Base-by-base conservation (phyloP, 2,797 vertebrate genomes). In the Enteromius anoplus region DNA sequence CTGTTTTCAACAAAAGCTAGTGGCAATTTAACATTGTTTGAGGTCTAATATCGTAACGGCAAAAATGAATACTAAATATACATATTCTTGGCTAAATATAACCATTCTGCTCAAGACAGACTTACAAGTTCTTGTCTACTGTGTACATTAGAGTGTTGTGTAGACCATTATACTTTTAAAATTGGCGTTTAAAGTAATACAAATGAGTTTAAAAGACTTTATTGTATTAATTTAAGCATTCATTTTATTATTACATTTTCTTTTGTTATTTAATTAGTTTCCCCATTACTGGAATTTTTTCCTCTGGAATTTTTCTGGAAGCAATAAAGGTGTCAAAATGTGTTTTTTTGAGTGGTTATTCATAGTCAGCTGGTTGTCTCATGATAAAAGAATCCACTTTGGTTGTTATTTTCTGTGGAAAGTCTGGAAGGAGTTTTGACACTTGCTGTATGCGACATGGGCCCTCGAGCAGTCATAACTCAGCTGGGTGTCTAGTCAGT, bases 321-420 rank as follows among this genome's bases (percentile, higher is more conserved):
- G 71, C 71, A 65, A 23, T 55, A 58, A 32, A 76, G 58, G 32
- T 71, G 60, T 65, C 71, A 32, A 37, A 51, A 26, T 65, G 3
- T 37, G 10, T 71, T 47, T 47, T 62, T 42, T 45, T 47, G 23
- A 9, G 5, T 21, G 26, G 34, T 62, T 76, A 47, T 75, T 82
- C 73, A 64, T 26, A n/a, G 78, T 84, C 68, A 87, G 80, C 80
- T 86, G 82, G 78, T 75, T 58, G 80, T 81, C 42, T 73, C 79
- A 75, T 86, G 82, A 78, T 81, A 40, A 84, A 87, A 87, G 32
- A 80, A 83, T 87, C 73, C 84, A 75, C 77, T 70, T 29, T 53
- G 75, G 51, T 82, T 75, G 32, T 12, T 83, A 62, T 55, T 64
- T 82, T 82, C 79, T 60, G 32, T 77, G 87, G 87, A 87, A 86